Percentiles rank a stretch among this genome's conserved stretches.
Conservation (phyloP, 2,113 vertebrate species). For the Vidua chalybeata region DNA sequence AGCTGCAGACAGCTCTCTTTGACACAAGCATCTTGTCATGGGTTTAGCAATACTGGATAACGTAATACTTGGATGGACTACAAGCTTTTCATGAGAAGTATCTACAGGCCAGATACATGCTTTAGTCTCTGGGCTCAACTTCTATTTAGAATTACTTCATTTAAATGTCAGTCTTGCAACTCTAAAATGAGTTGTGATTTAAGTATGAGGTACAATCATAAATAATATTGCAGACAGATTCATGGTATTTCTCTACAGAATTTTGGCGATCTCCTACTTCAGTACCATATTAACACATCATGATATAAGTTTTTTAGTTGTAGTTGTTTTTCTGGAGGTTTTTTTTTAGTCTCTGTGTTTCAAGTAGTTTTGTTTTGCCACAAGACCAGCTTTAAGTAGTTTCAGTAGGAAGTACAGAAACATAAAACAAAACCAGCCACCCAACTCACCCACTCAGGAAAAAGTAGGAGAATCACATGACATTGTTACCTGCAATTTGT, state of each 20-base stretch:
- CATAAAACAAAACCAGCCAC: background rate
- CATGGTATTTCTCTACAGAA: background rate
- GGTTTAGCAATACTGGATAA: background rate
- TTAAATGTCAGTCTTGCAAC: background rate
- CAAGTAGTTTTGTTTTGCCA: background rate
- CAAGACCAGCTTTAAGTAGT: background rate
- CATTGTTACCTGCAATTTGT: slow-evolving; percentile 97
- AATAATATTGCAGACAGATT: background rate
- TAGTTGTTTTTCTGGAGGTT: background rate
- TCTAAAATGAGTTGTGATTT: background rate
- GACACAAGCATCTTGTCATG: accelerated
- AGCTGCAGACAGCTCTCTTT: background rate
- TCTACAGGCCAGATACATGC: background rate
- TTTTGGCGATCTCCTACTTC: background rate
- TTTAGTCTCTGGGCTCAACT: background rate
- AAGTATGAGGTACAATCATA: background rate
- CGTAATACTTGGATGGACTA: background rate
- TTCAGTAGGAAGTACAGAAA: background rate
- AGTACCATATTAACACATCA: background rate
- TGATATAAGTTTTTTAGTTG: background rate
- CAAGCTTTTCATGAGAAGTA: background rate
- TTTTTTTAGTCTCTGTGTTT: background rate
- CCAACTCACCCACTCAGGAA: background rate
- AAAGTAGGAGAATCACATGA: background rate
- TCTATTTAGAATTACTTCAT: background rate